A percentile compares a stretch with the other conserved stretches of the same genome.
These are phyloP conservation scores for Pholis gunnellus DNA, from an alignment of 2,113 vertebrate species.

Conservation along the genomic window DNA sequence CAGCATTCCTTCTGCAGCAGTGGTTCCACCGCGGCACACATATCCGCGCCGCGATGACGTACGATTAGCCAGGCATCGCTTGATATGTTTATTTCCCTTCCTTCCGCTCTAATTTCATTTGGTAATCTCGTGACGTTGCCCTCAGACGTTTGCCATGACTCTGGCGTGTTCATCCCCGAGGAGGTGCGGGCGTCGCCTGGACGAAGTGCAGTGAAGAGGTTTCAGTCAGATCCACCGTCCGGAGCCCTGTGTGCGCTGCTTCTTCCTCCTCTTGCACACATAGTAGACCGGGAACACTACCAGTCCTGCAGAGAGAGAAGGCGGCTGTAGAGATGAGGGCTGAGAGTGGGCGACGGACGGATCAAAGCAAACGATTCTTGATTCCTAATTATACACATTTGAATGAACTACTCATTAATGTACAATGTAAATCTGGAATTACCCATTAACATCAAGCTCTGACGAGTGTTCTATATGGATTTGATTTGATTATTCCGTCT, in stretches of 20 bases:
- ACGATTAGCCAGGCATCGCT: conserved; percentile 10
- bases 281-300: conserved; percentile 96
- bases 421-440: background rate
- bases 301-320: conserved; percentile 85
- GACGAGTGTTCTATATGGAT: conserved; percentile 4
- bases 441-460: background rate
- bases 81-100: conserved; percentile 14
- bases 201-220: conserved; percentile 10
- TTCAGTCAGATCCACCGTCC: conserved; percentile 78
- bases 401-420: background rate
- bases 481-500: conserved; percentile 19
- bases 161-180: conserved; percentile 64
- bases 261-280: conserved; percentile 96
- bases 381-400: background rate
- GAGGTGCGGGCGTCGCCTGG: conserved; percentile 37
- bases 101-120: background rate
- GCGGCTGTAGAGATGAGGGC: background rate
- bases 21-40: conserved; percentile 13
- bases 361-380: background rate
- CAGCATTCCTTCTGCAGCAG: conserved; percentile 5
- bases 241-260: conserved; percentile 88
- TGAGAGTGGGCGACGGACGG: background rate
- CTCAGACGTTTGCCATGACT: conserved; percentile 35
- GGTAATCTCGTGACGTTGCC: conserved; percentile 1
- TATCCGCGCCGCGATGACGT: conserved; percentile 16